Conservation (phyloP, 2,888 invertebrate species). For the Sinelater perroti region DNA sequence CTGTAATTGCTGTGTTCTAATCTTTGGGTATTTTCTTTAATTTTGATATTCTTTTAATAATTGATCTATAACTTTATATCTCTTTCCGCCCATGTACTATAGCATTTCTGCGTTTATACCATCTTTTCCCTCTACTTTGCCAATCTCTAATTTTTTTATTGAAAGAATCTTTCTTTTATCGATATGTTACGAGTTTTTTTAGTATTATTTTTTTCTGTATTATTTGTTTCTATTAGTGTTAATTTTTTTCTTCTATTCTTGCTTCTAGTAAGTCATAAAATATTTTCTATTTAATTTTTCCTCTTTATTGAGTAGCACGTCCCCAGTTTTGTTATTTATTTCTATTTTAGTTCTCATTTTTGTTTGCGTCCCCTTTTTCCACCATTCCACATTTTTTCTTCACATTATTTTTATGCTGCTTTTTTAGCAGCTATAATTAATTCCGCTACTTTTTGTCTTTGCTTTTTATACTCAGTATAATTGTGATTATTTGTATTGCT, state of each 20-base stretch:
- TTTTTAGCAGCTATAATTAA: conserved; percentile 3
- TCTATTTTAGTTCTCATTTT: conserved; percentile 15
- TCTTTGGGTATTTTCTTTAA: too few species aligned
- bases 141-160: too few species aligned
- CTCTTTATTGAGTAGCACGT: background rate
- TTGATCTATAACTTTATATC: too few species aligned
- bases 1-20: too few species aligned
- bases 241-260: conserved; percentile 1
- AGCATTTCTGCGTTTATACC: too few species aligned
- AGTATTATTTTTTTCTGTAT: background rate
- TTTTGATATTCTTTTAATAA: too few species aligned
- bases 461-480: conserved; percentile 8
- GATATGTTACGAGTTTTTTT: background rate
- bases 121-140: too few species aligned
- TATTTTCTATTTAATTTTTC: background rate
- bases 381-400: conserved; percentile 21
- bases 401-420: conserved; percentile 20
- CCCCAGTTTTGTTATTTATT: background rate
- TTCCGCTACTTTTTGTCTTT: conserved; percentile 3
- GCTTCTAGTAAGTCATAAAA: background rate
- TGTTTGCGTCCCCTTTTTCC: conserved; percentile 34
- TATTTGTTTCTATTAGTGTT: conserved; percentile 1
- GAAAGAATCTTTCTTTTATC: too few species aligned
- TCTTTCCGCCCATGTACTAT: too few species aligned
- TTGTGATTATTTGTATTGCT: conserved; percentile 7